Evolutionary conservation across 2,888 invertebrate species (phyloP), one percentile per base, ranked within the genome.

Genomic region (Pristionchus maxplancki): DNA sequence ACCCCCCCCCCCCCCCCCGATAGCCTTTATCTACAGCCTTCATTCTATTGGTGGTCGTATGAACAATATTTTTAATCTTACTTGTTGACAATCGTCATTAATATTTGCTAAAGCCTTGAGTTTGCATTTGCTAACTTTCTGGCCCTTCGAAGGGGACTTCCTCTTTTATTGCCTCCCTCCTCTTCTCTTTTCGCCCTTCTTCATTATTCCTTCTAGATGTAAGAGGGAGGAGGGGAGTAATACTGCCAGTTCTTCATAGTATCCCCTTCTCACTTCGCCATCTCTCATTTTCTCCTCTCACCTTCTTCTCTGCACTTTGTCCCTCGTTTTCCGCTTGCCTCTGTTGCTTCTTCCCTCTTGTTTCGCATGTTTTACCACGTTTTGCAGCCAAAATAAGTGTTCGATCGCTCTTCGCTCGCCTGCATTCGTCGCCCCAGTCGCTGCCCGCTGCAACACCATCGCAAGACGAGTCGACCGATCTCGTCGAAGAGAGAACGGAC

Each of bases 331-430:
- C 82, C n/a, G 82, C 50, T 82, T 34, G 67, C 37, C 15, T 31
- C 53, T 34, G 53, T 83, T 34, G 28, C 53, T 53, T 53, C 31
- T 78, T 13, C 6, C 13, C n/a, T 44, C 44, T 11, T 24, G 71
- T 74, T 74, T 74, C 40, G 40, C 34, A 24, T 24, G 40, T 40
- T 40, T 74, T 8, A 3, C 37, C 40, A 4, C 17, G 1, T 40
- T 44, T 78, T 78, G 4, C 34, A 53, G 82, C 4, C 28, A 83
- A 34, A 83, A 83, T 83, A 50, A 83, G 53, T 83, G 53, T 83
- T 1, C 82, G 82, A 34, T 83, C 82, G 53, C 37, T 83, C 24
- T 53, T 83, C 53, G 50, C 82, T 83, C 82, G 82, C 9, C 20
- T 83, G 31, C 82, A 53, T 34, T 83, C 82, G 9, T 53, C 82